Evolutionary conservation across 37 sponge, comb jelly and placozoan genomes (phyloP).

Genomic region (Chondrilla cf. caribensis): DNA sequence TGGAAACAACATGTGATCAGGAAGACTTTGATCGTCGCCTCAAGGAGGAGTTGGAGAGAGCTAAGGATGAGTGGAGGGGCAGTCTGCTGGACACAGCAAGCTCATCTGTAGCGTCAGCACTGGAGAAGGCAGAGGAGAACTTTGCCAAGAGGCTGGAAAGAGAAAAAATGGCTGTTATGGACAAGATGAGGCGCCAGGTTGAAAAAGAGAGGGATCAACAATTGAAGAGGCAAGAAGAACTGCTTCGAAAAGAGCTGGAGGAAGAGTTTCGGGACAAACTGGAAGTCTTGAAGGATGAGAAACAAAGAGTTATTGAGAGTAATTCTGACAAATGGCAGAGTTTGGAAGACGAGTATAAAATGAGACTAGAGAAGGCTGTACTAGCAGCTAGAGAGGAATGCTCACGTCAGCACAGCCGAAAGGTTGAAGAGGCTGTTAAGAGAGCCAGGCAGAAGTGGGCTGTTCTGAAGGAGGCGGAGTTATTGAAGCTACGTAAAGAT

Average conservation of each 20-base stretch:
- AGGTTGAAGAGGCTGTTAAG: background rate
- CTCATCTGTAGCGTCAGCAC: background rate
- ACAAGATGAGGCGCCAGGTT: background rate
- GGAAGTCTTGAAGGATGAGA: background rate
- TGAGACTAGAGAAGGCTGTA: too few relatives aligned
- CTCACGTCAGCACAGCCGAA: too few relatives aligned
- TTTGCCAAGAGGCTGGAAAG: background rate
- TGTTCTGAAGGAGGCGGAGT: background rate
- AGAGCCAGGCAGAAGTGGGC: background rate
- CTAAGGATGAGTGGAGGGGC: background rate
- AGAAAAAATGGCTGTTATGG: background rate
- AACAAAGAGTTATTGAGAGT: background rate
- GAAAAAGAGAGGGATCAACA: background rate
- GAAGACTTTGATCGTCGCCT: background rate
- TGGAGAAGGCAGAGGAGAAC: constrained; percentile 10
- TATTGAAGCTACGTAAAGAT: background rate
- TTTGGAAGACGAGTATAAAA: too few relatives aligned
- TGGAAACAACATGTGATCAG: background rate
- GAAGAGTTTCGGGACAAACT: background rate
- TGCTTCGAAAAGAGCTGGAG: background rate
- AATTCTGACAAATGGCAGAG: too few relatives aligned
- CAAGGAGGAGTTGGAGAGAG: background rate
- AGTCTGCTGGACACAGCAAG: background rate
- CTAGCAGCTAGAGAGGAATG: too few relatives aligned
- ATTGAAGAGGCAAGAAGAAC: background rate